Evolutionary conservation across 2,797 vertebrate species (phyloP), one percentile per base, ranked within the genome.

Genomic region (Cuniculus paca): DNA sequence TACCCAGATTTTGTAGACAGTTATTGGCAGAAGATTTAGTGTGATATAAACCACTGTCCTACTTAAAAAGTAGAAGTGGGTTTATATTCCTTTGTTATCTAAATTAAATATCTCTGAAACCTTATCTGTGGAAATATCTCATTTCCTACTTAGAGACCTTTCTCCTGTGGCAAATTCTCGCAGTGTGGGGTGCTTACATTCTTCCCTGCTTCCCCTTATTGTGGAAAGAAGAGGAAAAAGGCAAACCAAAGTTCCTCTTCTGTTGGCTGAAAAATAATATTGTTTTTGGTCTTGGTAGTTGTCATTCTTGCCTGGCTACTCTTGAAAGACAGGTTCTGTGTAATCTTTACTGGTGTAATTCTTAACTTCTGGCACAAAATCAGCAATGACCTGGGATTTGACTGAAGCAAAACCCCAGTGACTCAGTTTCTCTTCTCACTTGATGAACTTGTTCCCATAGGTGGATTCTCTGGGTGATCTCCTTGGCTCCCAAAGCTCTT

Each of bases 41-140:
- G 28, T 52, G 65, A 65, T 87, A 81, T 20, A 60, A 87, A 68
- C 60, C 48, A 60, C 50, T 68, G 22, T 65, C 87, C 45, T 90
- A 56, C 28, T 60, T 88, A 79, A 89, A 74, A 74, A 85, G 54
- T 85, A 48, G 34, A 45, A 85, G 54, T 22, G 24, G 36, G 50
- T 22, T 86, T 75, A n/a, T 11, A 31, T 90, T 86, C 48, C 34
- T 90, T 86, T 45, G 63, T 81, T 86, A 93, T 75, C 87, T 93
- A 90, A 81, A 65, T 93, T 95, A 86, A 81, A 45, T 75, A 75
- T 93, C 81, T 90, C 50, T 8, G 24, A 86, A 93, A 60, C 20
- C 39, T 90, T 42, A 50, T 52, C 31, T 34, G 9, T 52, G 24
- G 42, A 2, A 36, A 19, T 45, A 14, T 36, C 10, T 58, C 52